Conservation (phyloP, 2,888 invertebrate species). For the Coenonympha glycerion region DNA sequence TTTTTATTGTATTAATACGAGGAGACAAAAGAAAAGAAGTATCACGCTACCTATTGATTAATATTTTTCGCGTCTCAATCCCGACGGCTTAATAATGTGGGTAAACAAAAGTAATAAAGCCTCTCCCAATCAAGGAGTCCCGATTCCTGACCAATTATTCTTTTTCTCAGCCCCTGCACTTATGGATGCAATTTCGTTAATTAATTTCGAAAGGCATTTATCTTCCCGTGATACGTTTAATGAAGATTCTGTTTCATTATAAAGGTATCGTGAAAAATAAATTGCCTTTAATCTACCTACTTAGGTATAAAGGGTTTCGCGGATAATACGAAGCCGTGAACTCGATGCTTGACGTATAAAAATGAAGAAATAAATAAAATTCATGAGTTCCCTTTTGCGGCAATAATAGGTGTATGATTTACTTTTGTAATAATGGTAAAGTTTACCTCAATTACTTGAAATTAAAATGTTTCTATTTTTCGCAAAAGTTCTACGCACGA, state of each 20-base stretch:
- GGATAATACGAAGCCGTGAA: not conserved
- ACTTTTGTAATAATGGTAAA: too few species aligned
- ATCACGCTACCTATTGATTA: not conserved
- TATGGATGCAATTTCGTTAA: slow-evolving; percentile 60
- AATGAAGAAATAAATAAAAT: not conserved
- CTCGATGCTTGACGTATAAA: not conserved
- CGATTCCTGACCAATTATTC: slow-evolving; percentile 10
- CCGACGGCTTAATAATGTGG: slow-evolving; percentile 30
- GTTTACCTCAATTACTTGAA: too few species aligned
- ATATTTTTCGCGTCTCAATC: slow-evolving; percentile 4
- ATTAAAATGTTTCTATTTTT: too few species aligned
- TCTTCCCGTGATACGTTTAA: slow-evolving; percentile 55
- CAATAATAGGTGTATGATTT: too few species aligned
- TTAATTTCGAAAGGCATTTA: slow-evolving; percentile 69
- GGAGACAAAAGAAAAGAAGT: not conserved
- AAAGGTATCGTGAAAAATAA: slow-evolving; percentile 3
- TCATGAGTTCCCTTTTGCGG: not conserved
- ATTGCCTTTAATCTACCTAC: slow-evolving; percentile 5
- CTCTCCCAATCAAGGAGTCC: slow-evolving; percentile 45
- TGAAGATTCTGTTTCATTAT: slow-evolving; percentile 14
- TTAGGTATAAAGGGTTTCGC: not conserved
- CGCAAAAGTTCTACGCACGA: too few species aligned
- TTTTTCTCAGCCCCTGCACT: slow-evolving; percentile 13
- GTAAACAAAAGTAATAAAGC: slow-evolving; percentile 33
- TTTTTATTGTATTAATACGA: not conserved